These are phyloP conservation scores for Sorex maritimensis DNA, from an alignment of 2,797 vertebrate species.

Conservation along the genomic window DNA sequence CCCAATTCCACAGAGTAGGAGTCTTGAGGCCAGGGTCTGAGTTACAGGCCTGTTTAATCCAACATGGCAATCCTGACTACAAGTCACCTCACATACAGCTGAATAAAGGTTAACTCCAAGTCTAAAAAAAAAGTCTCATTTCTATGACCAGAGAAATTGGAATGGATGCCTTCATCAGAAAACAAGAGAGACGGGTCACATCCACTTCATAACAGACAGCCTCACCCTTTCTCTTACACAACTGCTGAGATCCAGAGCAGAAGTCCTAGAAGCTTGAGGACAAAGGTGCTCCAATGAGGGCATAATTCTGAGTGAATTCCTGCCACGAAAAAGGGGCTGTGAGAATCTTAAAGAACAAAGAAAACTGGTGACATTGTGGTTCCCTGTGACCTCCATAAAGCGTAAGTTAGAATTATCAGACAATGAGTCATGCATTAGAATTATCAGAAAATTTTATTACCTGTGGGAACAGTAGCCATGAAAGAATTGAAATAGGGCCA, in stretches of 20 bases:
- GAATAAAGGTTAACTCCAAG: slow-evolving; percentile 29
- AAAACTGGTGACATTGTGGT: neutral
- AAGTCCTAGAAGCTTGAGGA: slow-evolving; percentile 23
- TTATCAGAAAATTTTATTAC: neutral
- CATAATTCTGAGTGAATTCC: neutral
- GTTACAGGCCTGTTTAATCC: neutral
- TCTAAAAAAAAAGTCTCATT: neutral
- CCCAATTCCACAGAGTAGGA: neutral
- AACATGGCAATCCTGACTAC: slow-evolving; percentile 8
- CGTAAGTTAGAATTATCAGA: neutral
- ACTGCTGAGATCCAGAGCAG: neutral
- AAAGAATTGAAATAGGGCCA: neutral
- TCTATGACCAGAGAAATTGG: neutral
- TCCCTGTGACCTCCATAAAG: neutral
- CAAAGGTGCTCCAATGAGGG: neutral
- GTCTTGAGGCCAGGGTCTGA: neutral
- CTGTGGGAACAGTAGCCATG: neutral
- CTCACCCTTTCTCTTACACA: neutral
- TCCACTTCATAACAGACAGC: neutral
- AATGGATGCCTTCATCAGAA: neutral
- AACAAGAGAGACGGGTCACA: neutral
- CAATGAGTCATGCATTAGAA: no score
- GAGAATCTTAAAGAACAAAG: slow-evolving; percentile 22
- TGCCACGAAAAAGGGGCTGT: neutral
- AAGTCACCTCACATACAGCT: neutral